Conservation (phyloP, 2,888 invertebrate genomes). For the Drosophila helvetica region DNA sequence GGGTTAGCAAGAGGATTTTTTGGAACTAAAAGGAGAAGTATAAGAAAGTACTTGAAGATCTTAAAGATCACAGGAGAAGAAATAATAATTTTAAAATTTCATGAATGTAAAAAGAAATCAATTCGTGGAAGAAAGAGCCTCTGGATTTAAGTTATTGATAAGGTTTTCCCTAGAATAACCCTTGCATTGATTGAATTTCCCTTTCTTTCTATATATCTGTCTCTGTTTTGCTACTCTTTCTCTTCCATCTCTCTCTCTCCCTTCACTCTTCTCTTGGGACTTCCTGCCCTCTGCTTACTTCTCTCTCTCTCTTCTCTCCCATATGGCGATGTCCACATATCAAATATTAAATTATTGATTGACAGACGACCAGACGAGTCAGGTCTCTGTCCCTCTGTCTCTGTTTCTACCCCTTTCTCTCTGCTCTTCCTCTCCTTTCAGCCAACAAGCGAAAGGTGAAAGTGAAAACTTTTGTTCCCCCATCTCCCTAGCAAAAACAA, state of each 20-base stretch:
- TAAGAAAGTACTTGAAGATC: too few species aligned
- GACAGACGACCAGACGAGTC: neutral
- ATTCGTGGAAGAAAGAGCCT: too few species aligned
- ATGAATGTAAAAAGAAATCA: too few species aligned
- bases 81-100: too few species aligned
- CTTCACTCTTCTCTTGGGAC: neutral
- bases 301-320: neutral
- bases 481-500: constrained; percentile 18
- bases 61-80: too few species aligned
- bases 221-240: neutral
- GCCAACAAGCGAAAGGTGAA: constrained; percentile 56
- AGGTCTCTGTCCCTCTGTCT: neutral
- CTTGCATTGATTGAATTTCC: too few species aligned
- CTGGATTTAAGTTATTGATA: too few species aligned
- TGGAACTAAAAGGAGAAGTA: neutral
- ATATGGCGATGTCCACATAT: neutral
- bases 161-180: too few species aligned
- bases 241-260: neutral
- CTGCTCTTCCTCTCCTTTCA: neutral
- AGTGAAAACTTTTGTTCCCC: constrained; percentile 53
- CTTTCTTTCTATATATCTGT: too few species aligned
- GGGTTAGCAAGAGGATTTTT: constrained; percentile 1
- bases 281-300: neutral
- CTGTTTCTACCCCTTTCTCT: neutral
- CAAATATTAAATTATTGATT: constrained; percentile 1